Percentiles rank a stretch among this genome's conserved stretches.
These are phyloP conservation scores for Hemiprocne comata DNA, from an alignment of 2,113 vertebrate species.

Conservation along the genomic window DNA sequence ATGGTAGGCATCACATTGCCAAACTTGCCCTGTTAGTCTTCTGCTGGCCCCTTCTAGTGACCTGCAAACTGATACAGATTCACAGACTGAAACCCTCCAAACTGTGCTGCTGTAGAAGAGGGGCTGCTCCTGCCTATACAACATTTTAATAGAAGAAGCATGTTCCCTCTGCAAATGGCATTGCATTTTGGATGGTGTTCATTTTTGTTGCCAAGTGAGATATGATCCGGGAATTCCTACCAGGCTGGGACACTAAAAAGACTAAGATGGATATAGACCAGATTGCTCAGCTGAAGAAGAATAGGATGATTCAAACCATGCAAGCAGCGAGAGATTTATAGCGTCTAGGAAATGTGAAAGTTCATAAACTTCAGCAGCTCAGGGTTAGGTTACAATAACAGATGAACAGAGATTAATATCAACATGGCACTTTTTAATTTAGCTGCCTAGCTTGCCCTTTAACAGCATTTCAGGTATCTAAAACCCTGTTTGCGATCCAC, in stretches of 20 bases:
- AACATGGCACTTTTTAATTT: slow-evolving; percentile 21
- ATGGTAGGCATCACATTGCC: neutral
- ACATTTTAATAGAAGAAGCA: neutral
- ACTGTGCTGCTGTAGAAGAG: neutral
- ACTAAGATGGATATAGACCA: slow-evolving; percentile 52
- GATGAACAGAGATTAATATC: slow-evolving; percentile 45
- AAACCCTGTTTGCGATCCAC: neutral
- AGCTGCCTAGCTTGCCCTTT: neutral
- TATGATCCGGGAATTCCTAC: slow-evolving; percentile 2
- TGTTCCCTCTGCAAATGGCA: neutral
- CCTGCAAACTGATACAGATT: neutral
- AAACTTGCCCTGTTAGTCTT: neutral
- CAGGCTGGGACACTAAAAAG: slow-evolving; percentile 14
- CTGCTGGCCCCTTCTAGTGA: neutral
- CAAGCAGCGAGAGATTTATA: slow-evolving; percentile 45
- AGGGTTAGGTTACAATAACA: slow-evolving; percentile 49
- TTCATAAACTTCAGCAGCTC: slow-evolving; percentile 56
- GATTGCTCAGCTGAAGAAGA: neutral
- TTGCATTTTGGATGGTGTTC: neutral
- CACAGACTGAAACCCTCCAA: neutral
- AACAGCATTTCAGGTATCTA: neutral
- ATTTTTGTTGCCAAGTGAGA: slow-evolving; percentile 40
- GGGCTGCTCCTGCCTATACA: neutral
- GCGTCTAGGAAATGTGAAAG: slow-evolving; percentile 31
- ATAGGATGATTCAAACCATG: slow-evolving; percentile 46